Base-by-base conservation (phyloP, 2,113 vertebrate species). In the Malurus alboscapulatus region DNA sequence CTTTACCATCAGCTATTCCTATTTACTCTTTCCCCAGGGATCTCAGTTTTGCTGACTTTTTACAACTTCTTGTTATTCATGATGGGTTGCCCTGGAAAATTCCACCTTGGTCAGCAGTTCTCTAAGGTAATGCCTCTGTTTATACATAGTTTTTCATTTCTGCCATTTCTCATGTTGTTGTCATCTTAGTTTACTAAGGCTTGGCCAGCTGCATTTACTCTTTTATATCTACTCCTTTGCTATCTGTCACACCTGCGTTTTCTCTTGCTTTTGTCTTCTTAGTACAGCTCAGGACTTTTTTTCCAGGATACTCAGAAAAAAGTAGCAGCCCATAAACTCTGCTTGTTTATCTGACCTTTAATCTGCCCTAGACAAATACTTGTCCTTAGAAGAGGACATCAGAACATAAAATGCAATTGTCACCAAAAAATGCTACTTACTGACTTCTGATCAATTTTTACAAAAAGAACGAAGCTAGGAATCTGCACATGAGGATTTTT, bases 11-110 rank as follows among this genome's bases (percentile, higher is more conserved):
- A 63, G 24, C 30, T 80, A 58, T 12, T 74, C 30, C 29, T 69
- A 80, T 86, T 94, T 92, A 26, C 5, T 74, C 32, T 75, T 81
- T 88, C 57, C 34, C 19, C 20, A 61, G 36, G 53, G 48, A 67
- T 26, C 22, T 82, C 30, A 72, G 21, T 84, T 84, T 89, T 84
- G 61, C 65, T 84, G 84, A 89, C 24, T 84, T 92, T 83, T 87
- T 89, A 75, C 12, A 59, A 36, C 57, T 80, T 66, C 50, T 90
- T 90, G 22, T 86, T 94, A 92, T 92, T 95, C 77, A 87, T 72
- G 5, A 75, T 51, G 53, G 2, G 14, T 59, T 79, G 45, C 25
- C 53, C 36, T 51, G 58, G 12, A 82, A 91, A 95, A 89, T 92
- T 94, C 45, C 29, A 44, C 40, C 25, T 55, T 75, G 36, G 13